phyloP scores from a whole-genome alignment of 2,113 vertebrate genomes.

The Brevimyrus niger region DNA sequence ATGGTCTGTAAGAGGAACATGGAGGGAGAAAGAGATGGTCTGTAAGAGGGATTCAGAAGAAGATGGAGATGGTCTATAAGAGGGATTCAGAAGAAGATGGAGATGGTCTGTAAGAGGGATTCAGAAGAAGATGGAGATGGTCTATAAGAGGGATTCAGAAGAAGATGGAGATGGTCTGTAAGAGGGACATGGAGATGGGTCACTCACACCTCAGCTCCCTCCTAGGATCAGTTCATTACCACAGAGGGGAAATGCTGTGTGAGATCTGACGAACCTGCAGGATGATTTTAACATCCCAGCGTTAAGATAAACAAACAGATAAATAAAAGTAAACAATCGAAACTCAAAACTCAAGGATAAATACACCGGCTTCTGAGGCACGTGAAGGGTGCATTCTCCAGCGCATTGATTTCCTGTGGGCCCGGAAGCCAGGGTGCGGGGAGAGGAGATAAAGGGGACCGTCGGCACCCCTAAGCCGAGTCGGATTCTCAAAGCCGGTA shows the following conservation, averaged over 20 bases:
- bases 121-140: neutral
- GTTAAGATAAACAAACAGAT: neutral
- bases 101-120: constrained; percentile 4
- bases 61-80: neutral
- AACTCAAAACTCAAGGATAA: neutral
- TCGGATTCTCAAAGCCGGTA: neutral
- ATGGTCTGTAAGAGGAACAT: neutral
- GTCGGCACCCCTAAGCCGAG: constrained; percentile 5
- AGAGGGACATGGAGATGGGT: constrained; percentile 11
- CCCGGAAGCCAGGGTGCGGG: neutral
- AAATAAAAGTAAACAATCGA: neutral
- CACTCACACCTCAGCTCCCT: constrained; percentile 32
- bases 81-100: neutral
- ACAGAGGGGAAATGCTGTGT: constrained; percentile 20
- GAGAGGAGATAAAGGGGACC: neutral
- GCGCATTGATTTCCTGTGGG: neutral
- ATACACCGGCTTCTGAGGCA: neutral
- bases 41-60: neutral
- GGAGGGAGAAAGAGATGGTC: neutral
- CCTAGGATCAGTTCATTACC: constrained; percentile 45
- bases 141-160: neutral
- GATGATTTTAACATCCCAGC: constrained; percentile 12
- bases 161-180: neutral
- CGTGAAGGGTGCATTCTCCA: neutral
- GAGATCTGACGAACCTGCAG: constrained; percentile 44